Base-by-base conservation (phyloP, 2,888 invertebrate genomes). In the Meiosimyza platycephala region DNA sequence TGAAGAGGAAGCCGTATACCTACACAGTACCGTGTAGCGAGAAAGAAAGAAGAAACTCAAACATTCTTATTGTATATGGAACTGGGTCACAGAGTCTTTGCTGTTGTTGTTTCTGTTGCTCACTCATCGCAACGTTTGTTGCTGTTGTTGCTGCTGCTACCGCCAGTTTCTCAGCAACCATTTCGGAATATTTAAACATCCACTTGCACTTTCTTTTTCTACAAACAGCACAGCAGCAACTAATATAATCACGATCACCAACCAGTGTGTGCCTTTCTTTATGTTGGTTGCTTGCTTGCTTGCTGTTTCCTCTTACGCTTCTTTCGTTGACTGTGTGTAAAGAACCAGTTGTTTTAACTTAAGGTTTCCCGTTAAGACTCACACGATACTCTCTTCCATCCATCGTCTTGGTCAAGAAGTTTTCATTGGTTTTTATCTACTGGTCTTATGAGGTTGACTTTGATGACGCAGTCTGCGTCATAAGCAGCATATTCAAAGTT, bases 121-220 rank as follows among this genome's bases (percentile, higher is more conserved):
- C 70, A 48, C 57, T 40, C 40, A 16, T 51, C 65, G 33, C 18
- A 50, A 18, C 7, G 48, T 48, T 50, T 47, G 47, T 40, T 40
- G 40, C 3, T 40, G 40, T 9, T 40, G 40, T 9, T 40, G 40
- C 4, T 54, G 54, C 18, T 15, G 16, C 13, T 40, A 28, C 33
- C 28, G 15, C 18, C 55, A 48, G 67, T 67, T 67, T 67, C 68
- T 57, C 59, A 68, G 28, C 75, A 74, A 78, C 76, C 75, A 80
- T 78, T 80, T 72, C 78, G 81, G 85, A 85, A 85, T 85, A 84
- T 79, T 84, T 80, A 84, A 85, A 82, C 83, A 84, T 84, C 84
- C 84, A 84, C 84, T 84, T 84, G 84, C 84, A 84, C 84, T 84
- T 84, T 84, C 84, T 84, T 84, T 84, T 84, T 84, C 72, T 67